Evolutionary conservation across 1,140 invertebrate species (phyloP).

Genomic region (Meloidogyne chitwoodi): DNA sequence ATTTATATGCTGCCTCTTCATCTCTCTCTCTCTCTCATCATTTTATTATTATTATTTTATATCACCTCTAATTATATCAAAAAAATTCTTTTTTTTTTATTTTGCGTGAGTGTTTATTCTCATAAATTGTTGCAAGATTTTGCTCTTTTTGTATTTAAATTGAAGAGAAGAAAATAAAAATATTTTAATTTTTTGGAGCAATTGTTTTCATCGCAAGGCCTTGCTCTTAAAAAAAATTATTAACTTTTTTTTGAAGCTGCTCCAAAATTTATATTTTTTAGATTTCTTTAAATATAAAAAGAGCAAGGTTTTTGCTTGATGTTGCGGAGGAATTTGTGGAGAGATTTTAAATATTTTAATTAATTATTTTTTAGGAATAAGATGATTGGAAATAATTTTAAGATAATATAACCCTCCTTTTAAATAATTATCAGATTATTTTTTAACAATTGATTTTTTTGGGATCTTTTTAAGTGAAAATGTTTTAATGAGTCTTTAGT

Average conservation of each 20-base stretch:
- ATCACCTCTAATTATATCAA: too few relatives aligned
- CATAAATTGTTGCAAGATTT: background rate
- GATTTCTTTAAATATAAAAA: slow-evolving; percentile 14
- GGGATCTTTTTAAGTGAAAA: too few relatives aligned
- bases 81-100: background rate
- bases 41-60: too few relatives aligned
- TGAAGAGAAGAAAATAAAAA: background rate
- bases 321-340: background rate
- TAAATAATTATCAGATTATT: too few relatives aligned
- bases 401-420: too few relatives aligned
- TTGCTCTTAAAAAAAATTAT: slow-evolving; percentile 21
- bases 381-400: too few relatives aligned
- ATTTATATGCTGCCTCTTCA: too few relatives aligned
- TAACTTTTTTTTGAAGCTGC: slow-evolving; percentile 23
- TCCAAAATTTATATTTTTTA: slow-evolving; percentile 20
- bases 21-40: too few relatives aligned
- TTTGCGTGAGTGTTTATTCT: background rate
- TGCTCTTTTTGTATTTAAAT: slow-evolving; percentile 18
- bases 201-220: slow-evolving; percentile 11
- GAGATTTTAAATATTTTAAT: background rate
- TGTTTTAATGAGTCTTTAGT: too few relatives aligned
- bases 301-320: slow-evolving; percentile 21
- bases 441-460: too few relatives aligned
- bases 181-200: background rate
- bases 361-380: too few relatives aligned